phyloP scores from a whole-genome alignment of 2,797 vertebrate species.

The Labroides dimidiatus region DNA sequence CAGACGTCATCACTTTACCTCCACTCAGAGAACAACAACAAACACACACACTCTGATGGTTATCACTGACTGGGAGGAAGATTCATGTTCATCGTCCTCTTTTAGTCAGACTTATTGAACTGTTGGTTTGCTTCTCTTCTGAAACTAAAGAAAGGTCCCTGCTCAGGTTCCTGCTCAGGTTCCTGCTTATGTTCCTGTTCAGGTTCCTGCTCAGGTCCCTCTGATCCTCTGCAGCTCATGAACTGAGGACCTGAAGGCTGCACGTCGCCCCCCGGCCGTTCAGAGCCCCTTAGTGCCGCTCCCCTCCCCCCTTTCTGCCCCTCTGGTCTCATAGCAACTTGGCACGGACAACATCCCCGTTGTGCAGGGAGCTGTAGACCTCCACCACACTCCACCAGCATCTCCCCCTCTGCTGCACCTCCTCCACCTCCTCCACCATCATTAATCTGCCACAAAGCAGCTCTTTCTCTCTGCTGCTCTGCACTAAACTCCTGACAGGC shows the following conservation, averaged over 20 bases:
- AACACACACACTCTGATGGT: background rate
- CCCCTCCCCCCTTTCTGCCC: background rate
- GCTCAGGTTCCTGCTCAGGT: no score
- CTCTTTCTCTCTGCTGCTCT: conserved; percentile 48
- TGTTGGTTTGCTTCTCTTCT: no score
- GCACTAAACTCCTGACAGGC: conserved; percentile 4
- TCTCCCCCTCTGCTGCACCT: background rate
- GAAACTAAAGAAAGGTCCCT: no score
- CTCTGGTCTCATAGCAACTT: conserved; percentile 48
- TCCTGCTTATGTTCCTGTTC: no score
- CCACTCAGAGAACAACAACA: background rate
- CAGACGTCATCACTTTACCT: background rate
- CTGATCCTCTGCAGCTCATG: background rate
- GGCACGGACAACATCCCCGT: conserved; percentile 51
- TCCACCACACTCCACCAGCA: conserved; percentile 6
- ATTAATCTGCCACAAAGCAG: conserved; percentile 59
- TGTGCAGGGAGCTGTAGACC: conserved; percentile 34
- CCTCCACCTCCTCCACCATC: background rate
- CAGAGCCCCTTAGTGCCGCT: background rate
- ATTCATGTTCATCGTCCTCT: no score
- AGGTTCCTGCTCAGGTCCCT: no score
- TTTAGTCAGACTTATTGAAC: no score
- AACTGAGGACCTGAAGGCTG: background rate
- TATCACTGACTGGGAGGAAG: no score
- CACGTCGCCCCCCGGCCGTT: conserved; percentile 19